Base-by-base conservation (phyloP, 2,797 vertebrate species). In the Pogonophryne albipinna region DNA sequence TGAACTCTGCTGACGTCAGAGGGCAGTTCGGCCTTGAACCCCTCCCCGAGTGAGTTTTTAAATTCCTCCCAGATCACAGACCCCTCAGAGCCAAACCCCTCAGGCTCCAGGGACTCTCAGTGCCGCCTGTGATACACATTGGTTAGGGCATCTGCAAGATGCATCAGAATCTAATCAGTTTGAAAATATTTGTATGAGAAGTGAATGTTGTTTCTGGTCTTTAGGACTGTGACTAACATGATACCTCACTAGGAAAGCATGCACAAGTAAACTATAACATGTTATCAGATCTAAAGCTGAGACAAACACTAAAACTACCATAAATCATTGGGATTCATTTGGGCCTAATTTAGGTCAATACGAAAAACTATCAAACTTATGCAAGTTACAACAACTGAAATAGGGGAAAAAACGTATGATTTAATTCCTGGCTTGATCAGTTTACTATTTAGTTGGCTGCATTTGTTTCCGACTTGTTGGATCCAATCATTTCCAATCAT, bases 1-100 rank as follows among this genome's bases (percentile, higher is more conserved):
- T 82, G 74, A 75, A 70, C 49, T n/a, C 50, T n/a, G 58, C 60
- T 86, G 76, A 90, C 75, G 65, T 90, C 76, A 89, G 42, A 80
- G 44, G 50, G 31, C 46, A 61, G 63, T 62, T 52, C 66, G 34
- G 71, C 66, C 66, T 60, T 19, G 2, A 11, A 1, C 49, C 44
- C 50, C 74, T 66, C 73, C 68, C 67, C 2, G 27, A 12, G 55
- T 3, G 10, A 38, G 27, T 58, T 66, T 68, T 59, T 59, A 67
- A 87, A 90, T 90, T 87, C 85, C 87, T 68, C 76, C 63, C 79
- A 41, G 75, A 71, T 81, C 57, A 6, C 57, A 58, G 60, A 66
- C 38, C 49, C 53, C 46, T 58, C 47, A 68, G 49, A 70, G 59
- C 59, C 34, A 1, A 45, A 50, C 59, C 44, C 71, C 66, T 52